Evolutionary conservation across 2,888 invertebrate species (phyloP).

Genomic region (Altica lythri): DNA sequence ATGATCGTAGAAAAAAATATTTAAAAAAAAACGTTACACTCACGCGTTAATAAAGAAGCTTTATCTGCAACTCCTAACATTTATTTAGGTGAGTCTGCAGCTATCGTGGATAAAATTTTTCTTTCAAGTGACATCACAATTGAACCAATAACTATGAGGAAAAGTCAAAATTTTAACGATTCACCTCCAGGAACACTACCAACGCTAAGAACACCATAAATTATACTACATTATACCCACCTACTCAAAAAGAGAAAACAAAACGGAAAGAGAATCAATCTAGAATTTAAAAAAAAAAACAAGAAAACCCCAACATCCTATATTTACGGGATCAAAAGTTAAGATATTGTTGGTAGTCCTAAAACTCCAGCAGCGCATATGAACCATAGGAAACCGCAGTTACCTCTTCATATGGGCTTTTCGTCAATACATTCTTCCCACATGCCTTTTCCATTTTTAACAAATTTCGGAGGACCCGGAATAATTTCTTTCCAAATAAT

Average conservation of each 20-base stretch:
- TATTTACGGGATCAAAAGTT: constrained; percentile 42
- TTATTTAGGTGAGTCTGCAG: constrained; percentile 55
- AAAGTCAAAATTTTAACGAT: constrained; percentile 57
- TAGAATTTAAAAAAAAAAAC: constrained; percentile 44
- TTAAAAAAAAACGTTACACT: too few species aligned
- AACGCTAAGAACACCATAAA: constrained; percentile 64
- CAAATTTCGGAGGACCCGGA: constrained; percentile 57
- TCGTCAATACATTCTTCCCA: constrained; percentile 43
- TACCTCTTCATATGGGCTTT: constrained; percentile 32
- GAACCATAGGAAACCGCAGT: constrained; percentile 35
- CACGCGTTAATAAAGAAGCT: too few species aligned
- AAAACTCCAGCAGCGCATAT: constrained; percentile 54
- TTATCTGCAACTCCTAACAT: constrained; percentile 56
- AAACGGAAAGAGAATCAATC: constrained; percentile 58
- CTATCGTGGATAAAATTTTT: constrained; percentile 47
- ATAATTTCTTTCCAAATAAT: constrained; percentile 39
- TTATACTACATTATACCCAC: constrained; percentile 63
- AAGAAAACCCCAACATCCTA: constrained; percentile 41
- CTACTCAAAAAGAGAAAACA: constrained; percentile 63
- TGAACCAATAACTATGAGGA: constrained; percentile 54
- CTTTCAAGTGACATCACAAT: constrained; percentile 63
- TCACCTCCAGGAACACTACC: constrained; percentile 62
- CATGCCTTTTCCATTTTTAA: constrained; percentile 61
- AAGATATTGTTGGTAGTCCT: constrained; percentile 52
- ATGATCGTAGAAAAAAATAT: too few species aligned